phyloP scores from a whole-genome alignment of 1,140 invertebrate genomes.

The Apis mellifera region DNA sequence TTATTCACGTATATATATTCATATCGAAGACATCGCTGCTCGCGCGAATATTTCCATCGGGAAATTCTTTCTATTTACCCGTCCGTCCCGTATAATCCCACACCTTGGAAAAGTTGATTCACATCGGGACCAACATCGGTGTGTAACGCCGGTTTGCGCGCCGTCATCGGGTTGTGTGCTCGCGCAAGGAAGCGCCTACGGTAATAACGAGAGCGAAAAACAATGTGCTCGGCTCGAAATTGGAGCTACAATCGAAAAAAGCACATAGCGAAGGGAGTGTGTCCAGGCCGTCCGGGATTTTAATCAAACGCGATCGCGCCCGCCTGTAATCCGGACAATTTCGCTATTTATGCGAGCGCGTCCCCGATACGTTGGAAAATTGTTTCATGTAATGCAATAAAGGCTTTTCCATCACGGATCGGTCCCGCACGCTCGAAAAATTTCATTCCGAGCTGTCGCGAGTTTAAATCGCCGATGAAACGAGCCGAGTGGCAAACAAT shows the following conservation, averaged over 20 bases:
- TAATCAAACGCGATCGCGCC: conserved; percentile 6
- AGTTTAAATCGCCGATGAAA: not conserved
- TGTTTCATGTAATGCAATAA: conserved; percentile 23
- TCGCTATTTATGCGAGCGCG: conserved; percentile 31
- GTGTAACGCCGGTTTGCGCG: conserved; percentile 19
- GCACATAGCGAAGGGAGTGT: not conserved
- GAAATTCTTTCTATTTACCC: conserved; percentile 20
- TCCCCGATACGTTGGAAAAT: not conserved
- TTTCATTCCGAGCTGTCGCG: not conserved
- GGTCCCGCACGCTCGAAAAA: conserved; percentile 1
- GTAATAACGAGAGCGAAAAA: conserved; percentile 23
- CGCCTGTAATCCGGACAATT: conserved; percentile 31
- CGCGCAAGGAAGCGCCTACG: not conserved
- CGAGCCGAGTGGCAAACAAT: not conserved
- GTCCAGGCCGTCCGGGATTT: not conserved
- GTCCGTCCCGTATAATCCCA: not conserved
- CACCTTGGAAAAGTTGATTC: conserved; percentile 28
- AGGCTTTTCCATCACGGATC: conserved; percentile 13
- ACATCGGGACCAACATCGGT: not conserved
- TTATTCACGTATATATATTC: not conserved
- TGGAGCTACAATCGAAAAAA: conserved; percentile 9
- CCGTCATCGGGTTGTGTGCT: not conserved
- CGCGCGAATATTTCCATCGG: conserved; percentile 9
- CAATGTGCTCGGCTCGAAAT: conserved; percentile 21
- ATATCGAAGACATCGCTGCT: conserved; percentile 10